Evolutionary conservation across 2,888 invertebrate species (phyloP).

Genomic region (Hemistola chrysoprasaria): DNA sequence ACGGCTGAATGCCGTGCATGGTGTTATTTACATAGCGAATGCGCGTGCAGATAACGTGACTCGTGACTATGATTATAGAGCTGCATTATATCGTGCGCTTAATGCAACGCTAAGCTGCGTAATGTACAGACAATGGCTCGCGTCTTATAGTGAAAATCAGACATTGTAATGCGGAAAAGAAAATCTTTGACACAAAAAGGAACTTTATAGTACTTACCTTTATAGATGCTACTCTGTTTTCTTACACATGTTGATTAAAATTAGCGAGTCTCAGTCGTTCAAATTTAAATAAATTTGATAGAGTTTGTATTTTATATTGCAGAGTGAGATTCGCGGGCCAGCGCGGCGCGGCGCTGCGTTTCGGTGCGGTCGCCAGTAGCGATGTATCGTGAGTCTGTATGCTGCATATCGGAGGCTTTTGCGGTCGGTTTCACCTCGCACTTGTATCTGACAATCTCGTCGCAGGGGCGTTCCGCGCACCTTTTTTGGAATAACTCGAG

Average conservation of each 20-base stretch:
- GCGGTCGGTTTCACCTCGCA: conserved; percentile 75
- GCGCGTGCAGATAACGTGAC: conserved; percentile 61
- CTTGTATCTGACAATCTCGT: conserved; percentile 69
- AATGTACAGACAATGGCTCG: conserved; percentile 61
- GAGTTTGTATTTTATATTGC: conserved; percentile 39
- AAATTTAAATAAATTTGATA: conserved; percentile 29
- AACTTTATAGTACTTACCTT: conserved; percentile 25
- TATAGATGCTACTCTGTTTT: too few species aligned
- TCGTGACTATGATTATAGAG: conserved; percentile 67
- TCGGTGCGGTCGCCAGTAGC: too few species aligned
- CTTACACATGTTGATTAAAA: conserved; percentile 8
- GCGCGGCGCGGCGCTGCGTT: conserved; percentile 31
- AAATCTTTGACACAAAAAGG: conserved; percentile 40
- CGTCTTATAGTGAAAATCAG: conserved; percentile 54
- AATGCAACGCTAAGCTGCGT: conserved; percentile 63
- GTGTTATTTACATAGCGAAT: conserved; percentile 63
- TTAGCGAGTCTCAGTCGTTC: conserved; percentile 20
- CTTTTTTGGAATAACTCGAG: conserved; percentile 81
- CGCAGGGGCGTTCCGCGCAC: conserved; percentile 68
- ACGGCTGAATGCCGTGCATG: conserved; percentile 55
- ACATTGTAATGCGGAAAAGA: conserved; percentile 54
- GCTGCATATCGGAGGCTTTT: conserved; percentile 53
- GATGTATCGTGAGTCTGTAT: conserved; percentile 19
- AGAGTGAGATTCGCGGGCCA: conserved; percentile 34
- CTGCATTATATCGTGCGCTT: conserved; percentile 62